Percentiles rank a stretch among this genome's conserved stretches.
Evolutionary conservation across 2,113 vertebrate genomes (phyloP).

Genomic region (Urocolius indicus): DNA sequence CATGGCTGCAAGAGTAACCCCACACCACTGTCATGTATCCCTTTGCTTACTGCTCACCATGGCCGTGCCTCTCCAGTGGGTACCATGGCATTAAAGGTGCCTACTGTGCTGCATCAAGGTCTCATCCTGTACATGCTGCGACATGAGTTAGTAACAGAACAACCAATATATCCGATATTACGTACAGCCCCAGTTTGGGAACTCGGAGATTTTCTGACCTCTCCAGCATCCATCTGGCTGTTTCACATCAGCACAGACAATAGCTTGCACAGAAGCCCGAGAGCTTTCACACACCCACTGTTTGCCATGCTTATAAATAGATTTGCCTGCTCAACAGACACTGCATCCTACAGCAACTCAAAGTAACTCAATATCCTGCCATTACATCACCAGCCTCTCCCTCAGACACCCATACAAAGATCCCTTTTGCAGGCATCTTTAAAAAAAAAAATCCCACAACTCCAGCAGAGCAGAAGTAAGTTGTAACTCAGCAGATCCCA

Average conservation of each 20-base stretch:
- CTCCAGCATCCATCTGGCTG: background rate
- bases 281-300: background rate
- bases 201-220: background rate
- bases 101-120: background rate
- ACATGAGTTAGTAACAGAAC: background rate
- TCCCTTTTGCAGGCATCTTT: background rate
- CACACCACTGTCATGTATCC: fast-evolving
- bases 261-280: fast-evolving
- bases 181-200: background rate
- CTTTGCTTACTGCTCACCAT: background rate
- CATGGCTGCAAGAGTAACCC: background rate
- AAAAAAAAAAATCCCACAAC: background rate
- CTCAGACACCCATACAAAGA: background rate
- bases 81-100: fast-evolving
- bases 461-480: background rate
- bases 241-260: background rate
- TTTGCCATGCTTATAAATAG: background rate
- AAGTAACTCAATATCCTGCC: conserved; percentile 25
- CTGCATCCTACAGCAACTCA: background rate
- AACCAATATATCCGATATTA: background rate
- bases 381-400: background rate
- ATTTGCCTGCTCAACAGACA: background rate
- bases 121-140: fast-evolving
- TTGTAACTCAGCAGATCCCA: conserved; percentile 2
- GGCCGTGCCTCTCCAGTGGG: fast-evolving